These are phyloP conservation scores for Myrmecophaga tridactyla DNA, from an alignment of 2,113 vertebrate genomes.

Conservation along the genomic window DNA sequence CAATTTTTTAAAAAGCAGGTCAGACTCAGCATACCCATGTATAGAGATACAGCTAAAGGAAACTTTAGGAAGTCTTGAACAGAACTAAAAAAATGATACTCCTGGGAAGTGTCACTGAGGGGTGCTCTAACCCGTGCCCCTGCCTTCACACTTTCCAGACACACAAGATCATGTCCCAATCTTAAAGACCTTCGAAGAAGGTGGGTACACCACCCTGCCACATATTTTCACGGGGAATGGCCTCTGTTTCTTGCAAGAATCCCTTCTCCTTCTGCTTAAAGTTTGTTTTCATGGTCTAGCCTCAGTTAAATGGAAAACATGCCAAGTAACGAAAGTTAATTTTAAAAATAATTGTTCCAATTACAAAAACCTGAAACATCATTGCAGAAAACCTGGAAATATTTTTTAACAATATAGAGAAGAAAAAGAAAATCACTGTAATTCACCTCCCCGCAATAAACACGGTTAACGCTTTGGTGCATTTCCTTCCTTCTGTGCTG, in stretches of 20 bases:
- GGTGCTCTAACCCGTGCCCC: rapidly evolving
- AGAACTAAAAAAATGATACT: neutral
- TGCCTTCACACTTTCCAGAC: neutral
- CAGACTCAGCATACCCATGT: neutral
- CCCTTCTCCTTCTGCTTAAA: neutral
- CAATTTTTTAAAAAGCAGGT: neutral
- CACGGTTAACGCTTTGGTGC: neutral
- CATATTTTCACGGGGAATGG: neutral
- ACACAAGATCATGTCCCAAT: rapidly evolving
- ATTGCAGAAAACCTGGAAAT: neutral
- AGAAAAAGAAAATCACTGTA: neutral
- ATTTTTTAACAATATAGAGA: neutral
- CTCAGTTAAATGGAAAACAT: neutral
- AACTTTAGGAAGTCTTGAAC: neutral
- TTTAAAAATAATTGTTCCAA: neutral
- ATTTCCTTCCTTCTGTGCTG: neutral
- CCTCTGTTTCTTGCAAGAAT: neutral
- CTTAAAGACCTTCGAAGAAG: neutral
- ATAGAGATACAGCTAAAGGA: neutral
- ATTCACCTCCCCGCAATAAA: neutral
- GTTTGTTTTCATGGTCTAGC: neutral
- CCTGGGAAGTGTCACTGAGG: neutral
- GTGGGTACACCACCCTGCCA: rapidly evolving
- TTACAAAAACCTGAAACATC: neutral
- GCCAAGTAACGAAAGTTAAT: neutral